Evolutionary conservation across 2,888 invertebrate genomes (phyloP).

Genomic region (Drosophila kanekoi): DNA sequence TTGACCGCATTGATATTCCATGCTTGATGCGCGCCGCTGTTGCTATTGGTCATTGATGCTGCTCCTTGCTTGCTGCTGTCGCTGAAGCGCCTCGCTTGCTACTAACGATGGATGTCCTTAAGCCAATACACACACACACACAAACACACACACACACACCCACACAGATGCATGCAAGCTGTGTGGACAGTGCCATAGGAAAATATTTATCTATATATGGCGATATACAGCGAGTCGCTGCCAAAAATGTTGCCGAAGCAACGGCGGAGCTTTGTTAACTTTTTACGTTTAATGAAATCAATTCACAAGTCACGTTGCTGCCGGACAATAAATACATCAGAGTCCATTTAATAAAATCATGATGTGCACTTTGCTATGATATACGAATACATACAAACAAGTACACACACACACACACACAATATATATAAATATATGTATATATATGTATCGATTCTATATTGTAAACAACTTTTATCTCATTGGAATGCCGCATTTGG

Average conservation of each 20-base stretch:
- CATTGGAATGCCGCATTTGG: slow-evolving; percentile 76
- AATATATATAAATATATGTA: slow-evolving; percentile 18
- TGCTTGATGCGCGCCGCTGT: slow-evolving; percentile 68
- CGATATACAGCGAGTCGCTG: slow-evolving; percentile 57
- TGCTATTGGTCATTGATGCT: slow-evolving; percentile 76
- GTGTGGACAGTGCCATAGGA: slow-evolving; percentile 50
- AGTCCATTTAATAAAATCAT: slow-evolving; percentile 85
- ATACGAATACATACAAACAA: slow-evolving; percentile 30
- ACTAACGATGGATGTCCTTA: slow-evolving; percentile 79
- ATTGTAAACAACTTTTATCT: slow-evolving; percentile 73
- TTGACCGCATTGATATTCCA: slow-evolving; percentile 78
- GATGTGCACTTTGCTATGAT: slow-evolving; percentile 82
- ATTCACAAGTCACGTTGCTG: slow-evolving; percentile 84
- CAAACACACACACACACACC: slow-evolving; percentile 14
- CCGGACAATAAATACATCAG: slow-evolving; percentile 84
- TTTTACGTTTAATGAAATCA: slow-evolving; percentile 83
- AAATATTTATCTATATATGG: slow-evolving; percentile 70
- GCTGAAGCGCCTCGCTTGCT: slow-evolving; percentile 21
- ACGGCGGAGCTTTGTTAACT: slow-evolving; percentile 74
- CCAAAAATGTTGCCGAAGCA: slow-evolving; percentile 64
- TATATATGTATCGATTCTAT: slow-evolving; percentile 64
- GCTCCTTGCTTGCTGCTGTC: slow-evolving; percentile 31
- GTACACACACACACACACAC: slow-evolving; percentile 26
- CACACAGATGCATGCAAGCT: slow-evolving; percentile 4
- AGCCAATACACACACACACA: slow-evolving; percentile 57